phyloP scores from a whole-genome alignment of 2,888 invertebrate genomes.

The Auanema freiburgensis region DNA sequence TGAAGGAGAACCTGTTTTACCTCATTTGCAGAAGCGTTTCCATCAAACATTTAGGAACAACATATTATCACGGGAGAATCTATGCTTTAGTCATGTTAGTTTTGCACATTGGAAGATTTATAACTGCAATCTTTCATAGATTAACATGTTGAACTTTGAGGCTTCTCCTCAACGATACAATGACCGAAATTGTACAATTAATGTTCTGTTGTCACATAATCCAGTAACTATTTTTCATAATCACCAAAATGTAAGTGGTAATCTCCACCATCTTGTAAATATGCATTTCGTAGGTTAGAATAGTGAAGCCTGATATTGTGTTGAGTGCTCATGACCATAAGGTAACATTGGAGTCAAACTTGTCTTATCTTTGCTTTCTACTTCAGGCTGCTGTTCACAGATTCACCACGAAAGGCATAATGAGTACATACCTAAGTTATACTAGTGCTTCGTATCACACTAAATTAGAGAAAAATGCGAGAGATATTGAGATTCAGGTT shows the following conservation, averaged over 20 bases:
- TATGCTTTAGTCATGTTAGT: background rate
- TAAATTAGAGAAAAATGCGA: background rate
- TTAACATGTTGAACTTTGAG: background rate
- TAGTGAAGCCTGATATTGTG: background rate
- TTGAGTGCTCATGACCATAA: constrained; percentile 1
- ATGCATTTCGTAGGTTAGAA: background rate
- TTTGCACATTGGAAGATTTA: background rate
- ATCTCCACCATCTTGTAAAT: too few species aligned
- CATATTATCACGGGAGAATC: background rate
- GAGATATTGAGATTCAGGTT: constrained; percentile 1
- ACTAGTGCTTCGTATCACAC: too few species aligned
- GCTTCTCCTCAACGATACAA: too few species aligned
- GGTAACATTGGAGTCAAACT: background rate
- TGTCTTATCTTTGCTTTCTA: too few species aligned
- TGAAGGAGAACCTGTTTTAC: constrained; percentile 70
- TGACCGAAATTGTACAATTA: too few species aligned
- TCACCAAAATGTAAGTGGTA: too few species aligned
- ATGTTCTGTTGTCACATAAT: too few species aligned
- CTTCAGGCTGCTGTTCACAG: too few species aligned
- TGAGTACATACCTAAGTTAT: too few species aligned
- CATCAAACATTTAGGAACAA: background rate
- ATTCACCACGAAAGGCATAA: too few species aligned
- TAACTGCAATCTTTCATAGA: background rate
- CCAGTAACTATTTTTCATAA: too few species aligned
- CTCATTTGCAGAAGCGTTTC: constrained; percentile 18